Evolutionary conservation across 2,888 invertebrate genomes (phyloP).

Genomic region (Drosophila testacea): DNA sequence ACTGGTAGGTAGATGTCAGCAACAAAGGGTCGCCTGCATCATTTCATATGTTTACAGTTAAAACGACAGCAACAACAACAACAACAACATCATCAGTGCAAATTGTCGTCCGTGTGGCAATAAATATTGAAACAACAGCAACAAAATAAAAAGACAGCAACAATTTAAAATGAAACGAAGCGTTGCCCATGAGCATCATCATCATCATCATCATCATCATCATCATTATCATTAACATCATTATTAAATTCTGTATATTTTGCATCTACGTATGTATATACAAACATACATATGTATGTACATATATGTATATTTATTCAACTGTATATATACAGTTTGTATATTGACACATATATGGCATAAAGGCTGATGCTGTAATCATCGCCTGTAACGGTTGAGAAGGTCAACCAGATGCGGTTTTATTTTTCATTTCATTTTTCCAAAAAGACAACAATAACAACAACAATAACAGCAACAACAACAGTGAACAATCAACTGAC

Average conservation of each 20-base stretch:
- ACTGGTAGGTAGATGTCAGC: conserved; percentile 57
- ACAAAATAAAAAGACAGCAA: neutral
- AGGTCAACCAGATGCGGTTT: conserved; percentile 75
- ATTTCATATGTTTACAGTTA: conserved; percentile 67
- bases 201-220: conserved; percentile 20
- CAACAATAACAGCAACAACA: conserved; percentile 1
- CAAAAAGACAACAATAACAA: conserved; percentile 22
- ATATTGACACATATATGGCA: conserved; percentile 55
- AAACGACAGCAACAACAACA: conserved; percentile 22
- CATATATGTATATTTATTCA: conserved; percentile 10
- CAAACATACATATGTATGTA: conserved; percentile 1
- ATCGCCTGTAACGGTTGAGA: conserved; percentile 71
- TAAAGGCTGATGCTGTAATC: conserved; percentile 68
- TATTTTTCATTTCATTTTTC: conserved; percentile 23
- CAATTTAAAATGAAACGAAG: conserved; percentile 48
- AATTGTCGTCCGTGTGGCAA: conserved; percentile 62
- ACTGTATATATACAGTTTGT: conserved; percentile 7
- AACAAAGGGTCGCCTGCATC: conserved; percentile 30
- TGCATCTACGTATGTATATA: conserved; percentile 22
- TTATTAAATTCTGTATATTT: conserved; percentile 53
- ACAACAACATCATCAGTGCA: conserved; percentile 31
- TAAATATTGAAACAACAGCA: conserved; percentile 60
- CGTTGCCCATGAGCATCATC: conserved; percentile 49
- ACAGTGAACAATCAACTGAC: neutral
- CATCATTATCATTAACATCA: conserved; percentile 36